Conservation (phyloP, 2,888 invertebrate species). For the Empis livida region DNA sequence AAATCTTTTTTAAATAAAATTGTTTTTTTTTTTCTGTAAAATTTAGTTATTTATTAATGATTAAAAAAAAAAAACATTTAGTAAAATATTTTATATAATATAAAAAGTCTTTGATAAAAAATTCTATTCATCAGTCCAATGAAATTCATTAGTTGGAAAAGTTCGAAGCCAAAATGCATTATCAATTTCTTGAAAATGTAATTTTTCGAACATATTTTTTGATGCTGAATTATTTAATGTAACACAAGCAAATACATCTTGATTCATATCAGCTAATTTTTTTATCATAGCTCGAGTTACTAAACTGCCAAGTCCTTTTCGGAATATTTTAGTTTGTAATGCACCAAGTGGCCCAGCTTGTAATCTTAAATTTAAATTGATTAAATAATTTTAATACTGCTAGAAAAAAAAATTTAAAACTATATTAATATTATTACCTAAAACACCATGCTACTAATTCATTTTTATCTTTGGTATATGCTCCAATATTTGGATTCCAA, state of each 20-base stretch:
- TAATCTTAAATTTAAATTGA: no score
- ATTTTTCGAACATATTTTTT: slow-evolving; percentile 18
- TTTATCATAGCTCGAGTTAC: slow-evolving; percentile 18
- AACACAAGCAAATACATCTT: slow-evolving; percentile 24
- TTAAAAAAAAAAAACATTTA: no score
- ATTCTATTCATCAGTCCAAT: slow-evolving; percentile 3
- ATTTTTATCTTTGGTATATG: slow-evolving; percentile 6
- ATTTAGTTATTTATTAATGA: no score
- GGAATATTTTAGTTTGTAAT: slow-evolving; percentile 22
- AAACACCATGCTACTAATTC: slow-evolving; percentile 15
- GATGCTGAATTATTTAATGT: slow-evolving; percentile 18
- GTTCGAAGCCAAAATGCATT: slow-evolving; percentile 7
- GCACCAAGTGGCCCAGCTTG: slow-evolving; percentile 16
- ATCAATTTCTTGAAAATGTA: slow-evolving; percentile 21
- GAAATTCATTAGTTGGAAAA: slow-evolving; percentile 1
- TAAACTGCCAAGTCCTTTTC: slow-evolving; percentile 20
- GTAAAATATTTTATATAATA: no score
- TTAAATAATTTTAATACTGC: no score
- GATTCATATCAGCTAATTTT: slow-evolving; percentile 17
- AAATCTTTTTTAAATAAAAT: no score
- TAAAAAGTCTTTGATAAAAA: no score
- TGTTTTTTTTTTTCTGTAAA: no score
- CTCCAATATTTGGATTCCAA: slow-evolving; percentile 14
- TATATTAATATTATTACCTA: background rate
- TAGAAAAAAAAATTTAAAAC: no score